Evolutionary conservation across 1,140 invertebrate genomes (phyloP), one percentile per base, ranked within the genome.

Genomic region (Eupristina koningsbergeri): DNA sequence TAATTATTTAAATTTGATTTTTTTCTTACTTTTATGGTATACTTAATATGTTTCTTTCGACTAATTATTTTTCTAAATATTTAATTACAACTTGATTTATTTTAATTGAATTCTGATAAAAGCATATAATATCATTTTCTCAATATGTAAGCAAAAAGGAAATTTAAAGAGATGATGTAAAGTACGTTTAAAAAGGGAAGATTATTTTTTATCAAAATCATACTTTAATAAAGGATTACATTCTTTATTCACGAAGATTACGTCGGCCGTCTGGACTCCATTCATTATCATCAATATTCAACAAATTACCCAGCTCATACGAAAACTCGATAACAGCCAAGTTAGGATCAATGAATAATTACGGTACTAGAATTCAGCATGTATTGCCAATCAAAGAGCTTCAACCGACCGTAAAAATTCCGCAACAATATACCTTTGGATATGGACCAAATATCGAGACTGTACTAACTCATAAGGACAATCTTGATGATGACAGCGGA

Each of bases 401-500:
- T 64, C 88, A 89, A 34, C 83, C 87, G 8, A 86, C 89, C 77
- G 88, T 88, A 77, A 90, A 91, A 81, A 67, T 88, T 15, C 86
- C 89, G 0, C 89, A 91, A 78, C 53, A 58, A 13, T 58, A 58
- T 67, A 91, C 88, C 84, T 85, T 89, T 0, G 89, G 89, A 69
- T 89, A 89, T 77, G 86, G 88, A 34, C 53, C 53, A 58, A 58
- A 58, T 6, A 87, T 90, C 69, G 89, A 90, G 31, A 47, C 11
- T 74, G 15, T 69, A 17, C 73, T 88, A 3, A 88, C 87, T 9
- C 89, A 91, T 78, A 84, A 88, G 58, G 88, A 83, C 0, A 82
- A 61, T 22, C 0, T 71, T 39, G 93, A 93, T 71, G 93, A 93
- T 41, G 93, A 94, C 84, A 94, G 94, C 88, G 96, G 95, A 88